Conservation (phyloP, 2,113 vertebrate genomes). For the Apeltes quadracus region DNA sequence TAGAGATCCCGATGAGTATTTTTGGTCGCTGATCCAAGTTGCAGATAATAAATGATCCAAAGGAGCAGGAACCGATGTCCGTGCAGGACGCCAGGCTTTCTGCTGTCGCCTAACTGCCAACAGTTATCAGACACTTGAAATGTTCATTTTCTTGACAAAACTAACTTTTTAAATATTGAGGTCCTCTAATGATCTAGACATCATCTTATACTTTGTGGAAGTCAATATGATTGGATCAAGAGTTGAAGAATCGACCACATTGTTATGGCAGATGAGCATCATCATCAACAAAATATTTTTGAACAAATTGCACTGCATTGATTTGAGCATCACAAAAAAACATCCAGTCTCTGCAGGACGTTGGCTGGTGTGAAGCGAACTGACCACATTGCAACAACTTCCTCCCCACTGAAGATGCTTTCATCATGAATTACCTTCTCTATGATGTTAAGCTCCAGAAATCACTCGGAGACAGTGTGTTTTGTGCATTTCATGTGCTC, state of each 20-base stretch:
- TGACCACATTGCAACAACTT: not conserved
- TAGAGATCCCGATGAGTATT: too few species aligned
- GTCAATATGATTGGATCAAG: not conserved
- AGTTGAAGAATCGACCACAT: not conserved
- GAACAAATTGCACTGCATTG: not conserved
- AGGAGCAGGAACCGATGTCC: too few species aligned
- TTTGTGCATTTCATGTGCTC: slow-evolving; percentile 37
- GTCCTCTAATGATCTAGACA: not conserved
- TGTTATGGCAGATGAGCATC: not conserved
- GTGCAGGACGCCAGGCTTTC: too few species aligned
- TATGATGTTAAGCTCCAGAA: slow-evolving; percentile 24
- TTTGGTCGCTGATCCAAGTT: too few species aligned
- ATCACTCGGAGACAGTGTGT: slow-evolving; percentile 25
- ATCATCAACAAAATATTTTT: not conserved
- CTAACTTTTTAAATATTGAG: not conserved
- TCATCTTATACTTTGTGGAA: not conserved
- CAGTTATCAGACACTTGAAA: not conserved
- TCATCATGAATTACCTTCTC: slow-evolving; percentile 35
- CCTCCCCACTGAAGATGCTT: slow-evolving; percentile 5
- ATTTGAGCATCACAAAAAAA: not conserved
- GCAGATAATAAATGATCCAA: too few species aligned
- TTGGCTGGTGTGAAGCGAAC: not conserved
- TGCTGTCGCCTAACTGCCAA: too few species aligned
- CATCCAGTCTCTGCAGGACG: not conserved
- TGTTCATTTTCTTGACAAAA: not conserved